Evolutionary conservation across 1,140 invertebrate genomes (phyloP).

Genomic region (Micrasema minimum): DNA sequence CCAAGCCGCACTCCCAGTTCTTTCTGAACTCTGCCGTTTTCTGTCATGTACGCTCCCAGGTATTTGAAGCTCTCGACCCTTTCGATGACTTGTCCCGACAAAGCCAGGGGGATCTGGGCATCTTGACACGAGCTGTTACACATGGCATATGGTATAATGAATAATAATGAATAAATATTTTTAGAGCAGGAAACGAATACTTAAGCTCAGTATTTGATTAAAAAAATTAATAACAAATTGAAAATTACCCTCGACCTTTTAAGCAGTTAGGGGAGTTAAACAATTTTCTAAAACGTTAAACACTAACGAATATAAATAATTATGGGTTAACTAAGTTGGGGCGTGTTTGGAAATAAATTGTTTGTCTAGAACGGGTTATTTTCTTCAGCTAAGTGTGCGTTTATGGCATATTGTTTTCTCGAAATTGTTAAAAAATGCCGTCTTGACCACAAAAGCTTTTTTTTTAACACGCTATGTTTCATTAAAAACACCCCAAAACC

Average conservation of each 20-base stretch:
- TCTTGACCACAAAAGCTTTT: constrained; percentile 39
- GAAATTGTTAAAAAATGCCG: constrained; percentile 44
- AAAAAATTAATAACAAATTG: constrained; percentile 5
- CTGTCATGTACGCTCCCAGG: too few relatives aligned
- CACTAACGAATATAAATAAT: constrained; percentile 36
- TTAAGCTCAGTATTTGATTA: background rate
- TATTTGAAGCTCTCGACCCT: too few relatives aligned
- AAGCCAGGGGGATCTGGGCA: too few relatives aligned
- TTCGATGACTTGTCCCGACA: too few relatives aligned
- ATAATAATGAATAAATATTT: background rate
- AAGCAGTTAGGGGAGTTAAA: constrained; percentile 27
- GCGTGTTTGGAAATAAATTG: constrained; percentile 52
- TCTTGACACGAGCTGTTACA: too few relatives aligned
- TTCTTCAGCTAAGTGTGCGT: constrained; percentile 39
- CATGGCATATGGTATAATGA: too few relatives aligned
- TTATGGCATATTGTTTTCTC: constrained; percentile 51
- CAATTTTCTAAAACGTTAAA: constrained; percentile 22
- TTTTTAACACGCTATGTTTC: constrained; percentile 38
- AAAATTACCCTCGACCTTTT: constrained; percentile 8
- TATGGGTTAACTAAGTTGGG: constrained; percentile 31
- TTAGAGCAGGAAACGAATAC: background rate
- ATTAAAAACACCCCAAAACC: constrained; percentile 35
- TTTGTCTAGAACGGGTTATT: constrained; percentile 53
- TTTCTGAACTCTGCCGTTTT: background rate
- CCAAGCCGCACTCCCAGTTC: background rate